Evolutionary conservation across 2,797 vertebrate genomes (phyloP), one percentile per base, ranked within the genome.

Genomic region (Cichlasoma orientale): DNA sequence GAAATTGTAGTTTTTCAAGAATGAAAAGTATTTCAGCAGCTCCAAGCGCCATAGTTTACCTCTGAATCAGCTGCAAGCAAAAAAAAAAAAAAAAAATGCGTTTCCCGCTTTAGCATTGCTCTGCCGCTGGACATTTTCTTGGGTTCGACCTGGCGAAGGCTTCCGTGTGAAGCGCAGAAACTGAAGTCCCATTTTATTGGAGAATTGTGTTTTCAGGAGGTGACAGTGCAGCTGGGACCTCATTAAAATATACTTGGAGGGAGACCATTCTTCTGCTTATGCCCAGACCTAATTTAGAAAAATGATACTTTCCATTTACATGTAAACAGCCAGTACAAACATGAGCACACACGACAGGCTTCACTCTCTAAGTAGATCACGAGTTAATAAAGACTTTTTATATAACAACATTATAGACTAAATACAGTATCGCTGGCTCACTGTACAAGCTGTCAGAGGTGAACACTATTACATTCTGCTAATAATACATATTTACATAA

Each of bases 221-320:
- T 75, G 76, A 83, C 55, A 55, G 50, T 16, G 53, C 78, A 80
- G 84, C 76, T 78, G 86, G 56, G 85, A 77, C 47, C 74, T 89
- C 71, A 86, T 86, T 83, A 83, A 86, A 89, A 80, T 66, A 83
- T 31, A 78, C 33, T 78, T 75, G 74, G 56, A 82, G 44, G 33
- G 36, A 75, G 29, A 74, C 31, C 1, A n/a, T 72, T 80, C 33
- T 79, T 58, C 41, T 75, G 18, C 66, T 79, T 59, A 74, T 66
- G 29, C 27, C 31, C 52, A n/a, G 21, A 63, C 53, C 56, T 77
- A 25, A 82, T 86, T 80, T 77, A 58, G 66, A 75, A 59, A 81
- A 83, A 73, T 75, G 16, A 74, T 52, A 75, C 56, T 84, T 80
- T 56, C 21, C 23, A 75, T 70, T 29, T n/a, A 58, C 3, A n/a